Percentiles rank a stretch among this genome's conserved stretches.
Conservation (phyloP, 2,888 invertebrate species). For the Lochmaea crataegi region DNA sequence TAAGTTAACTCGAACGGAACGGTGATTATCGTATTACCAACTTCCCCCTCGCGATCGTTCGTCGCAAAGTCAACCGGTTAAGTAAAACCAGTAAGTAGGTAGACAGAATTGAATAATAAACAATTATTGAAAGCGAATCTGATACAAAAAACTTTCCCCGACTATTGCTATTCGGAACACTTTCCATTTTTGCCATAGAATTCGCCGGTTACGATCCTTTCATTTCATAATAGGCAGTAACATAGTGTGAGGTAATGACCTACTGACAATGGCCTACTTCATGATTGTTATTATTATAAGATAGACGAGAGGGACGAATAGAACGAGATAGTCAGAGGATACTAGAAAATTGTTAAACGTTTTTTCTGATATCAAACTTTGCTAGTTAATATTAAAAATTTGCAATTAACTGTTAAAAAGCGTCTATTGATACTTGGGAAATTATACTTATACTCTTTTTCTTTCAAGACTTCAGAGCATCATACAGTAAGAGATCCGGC, state of each 20-base stretch:
- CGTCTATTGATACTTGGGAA: too few relatives aligned
- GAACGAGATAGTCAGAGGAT: constrained; percentile 29
- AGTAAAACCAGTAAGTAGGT: constrained; percentile 17
- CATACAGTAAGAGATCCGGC: too few relatives aligned
- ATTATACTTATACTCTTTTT: too few relatives aligned
- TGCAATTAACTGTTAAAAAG: neutral
- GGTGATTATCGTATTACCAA: neutral
- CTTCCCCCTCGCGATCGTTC: neutral
- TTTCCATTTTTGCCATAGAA: constrained; percentile 61
- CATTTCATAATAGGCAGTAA: constrained; percentile 52
- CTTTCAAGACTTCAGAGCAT: too few relatives aligned
- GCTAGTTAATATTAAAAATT: neutral
- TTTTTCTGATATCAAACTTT: neutral
- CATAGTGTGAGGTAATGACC: constrained; percentile 60
- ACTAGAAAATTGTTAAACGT: neutral
- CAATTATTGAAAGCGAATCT: constrained; percentile 49
- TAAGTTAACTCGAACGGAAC: neutral
- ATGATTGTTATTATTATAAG: constrained; percentile 45
- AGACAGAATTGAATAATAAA: constrained; percentile 38
- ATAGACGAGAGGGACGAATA: constrained; percentile 31
- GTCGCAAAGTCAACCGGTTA: constrained; percentile 16
- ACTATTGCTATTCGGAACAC: constrained; percentile 56
- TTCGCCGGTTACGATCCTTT: constrained; percentile 44
- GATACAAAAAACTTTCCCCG: constrained; percentile 48
- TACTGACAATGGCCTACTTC: constrained; percentile 63